Evolutionary conservation across 1,140 invertebrate species (phyloP).

Genomic region (Octopus bimaculoides): DNA sequence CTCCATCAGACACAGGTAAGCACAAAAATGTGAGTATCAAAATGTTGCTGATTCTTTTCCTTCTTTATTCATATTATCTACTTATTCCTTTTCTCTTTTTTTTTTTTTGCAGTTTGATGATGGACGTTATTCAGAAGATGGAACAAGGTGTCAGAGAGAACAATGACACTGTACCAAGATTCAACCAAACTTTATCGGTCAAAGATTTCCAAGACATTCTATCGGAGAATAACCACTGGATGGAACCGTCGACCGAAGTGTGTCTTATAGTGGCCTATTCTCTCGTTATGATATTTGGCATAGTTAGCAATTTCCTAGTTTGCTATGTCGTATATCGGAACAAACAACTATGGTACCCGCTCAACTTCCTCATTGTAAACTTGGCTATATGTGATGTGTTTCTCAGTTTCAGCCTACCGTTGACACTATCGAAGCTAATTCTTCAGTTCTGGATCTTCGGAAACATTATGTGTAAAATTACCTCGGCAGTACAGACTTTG

Average conservation of each 20-base stretch:
- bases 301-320: conserved; percentile 55
- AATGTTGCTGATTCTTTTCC: no score
- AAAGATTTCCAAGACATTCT: neutral
- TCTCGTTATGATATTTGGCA: conserved; percentile 53
- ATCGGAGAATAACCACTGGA: conserved; percentile 25
- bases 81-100: no score
- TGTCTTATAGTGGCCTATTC: conserved; percentile 52
- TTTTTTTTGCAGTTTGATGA: no score
- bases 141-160: no score
- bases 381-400: conserved; percentile 57
- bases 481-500: conserved; percentile 51
- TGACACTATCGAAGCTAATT: conserved; percentile 47
- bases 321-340: conserved; percentile 52
- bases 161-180: no score
- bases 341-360: conserved; percentile 46
- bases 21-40: no score
- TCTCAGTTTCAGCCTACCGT: conserved; percentile 50
- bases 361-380: conserved; percentile 57
- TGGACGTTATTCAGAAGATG: no score
- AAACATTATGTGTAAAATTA: conserved; percentile 47
- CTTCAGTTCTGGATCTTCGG: conserved; percentile 55
- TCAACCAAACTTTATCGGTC: no score
- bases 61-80: no score
- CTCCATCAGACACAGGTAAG: no score
- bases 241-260: conserved; percentile 25